Conservation (phyloP, 2,113 vertebrate species). For the Mesembrinibis cayennensis region DNA sequence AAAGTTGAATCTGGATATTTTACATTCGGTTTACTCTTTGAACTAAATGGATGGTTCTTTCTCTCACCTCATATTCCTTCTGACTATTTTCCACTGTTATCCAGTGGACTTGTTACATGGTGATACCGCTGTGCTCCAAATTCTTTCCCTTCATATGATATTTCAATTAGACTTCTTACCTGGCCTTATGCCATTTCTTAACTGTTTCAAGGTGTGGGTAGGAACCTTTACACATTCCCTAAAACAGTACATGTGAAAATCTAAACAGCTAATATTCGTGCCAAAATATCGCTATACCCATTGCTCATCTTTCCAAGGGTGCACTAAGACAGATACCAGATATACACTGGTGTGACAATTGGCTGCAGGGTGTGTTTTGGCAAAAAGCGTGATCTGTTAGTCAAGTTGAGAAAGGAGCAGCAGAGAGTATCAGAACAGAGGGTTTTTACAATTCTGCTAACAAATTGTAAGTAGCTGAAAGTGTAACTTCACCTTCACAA, state of each 20-base stretch:
- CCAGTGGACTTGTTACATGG: not conserved
- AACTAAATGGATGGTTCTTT: slow-evolving; percentile 15
- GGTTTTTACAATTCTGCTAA: not conserved
- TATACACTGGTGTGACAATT: not conserved
- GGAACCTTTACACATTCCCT: not conserved
- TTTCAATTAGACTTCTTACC: slow-evolving; percentile 10
- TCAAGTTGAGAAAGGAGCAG: slow-evolving; percentile 6
- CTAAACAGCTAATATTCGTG: slow-evolving; percentile 6
- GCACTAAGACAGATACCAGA: not conserved
- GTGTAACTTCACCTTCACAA: not conserved
- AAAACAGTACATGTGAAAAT: not conserved
- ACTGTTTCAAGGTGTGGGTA: slow-evolving; percentile 29
- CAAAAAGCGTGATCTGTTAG: slow-evolving; percentile 3
- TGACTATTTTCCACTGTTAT: slow-evolving; percentile 10
- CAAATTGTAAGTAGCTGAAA: not conserved
- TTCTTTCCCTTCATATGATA: not conserved
- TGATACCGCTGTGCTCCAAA: not conserved
- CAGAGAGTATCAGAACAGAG: not conserved
- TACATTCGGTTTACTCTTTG: slow-evolving; percentile 25
- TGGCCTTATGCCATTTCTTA: slow-evolving; percentile 11
- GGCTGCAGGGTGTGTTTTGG: slow-evolving; percentile 36
- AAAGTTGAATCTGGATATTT: slow-evolving; percentile 36
- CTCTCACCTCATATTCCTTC: not conserved
- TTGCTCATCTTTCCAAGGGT: not conserved
- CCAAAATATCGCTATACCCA: not conserved